phyloP scores from a whole-genome alignment of 1,140 invertebrate species.

The Pinna nobilis region DNA sequence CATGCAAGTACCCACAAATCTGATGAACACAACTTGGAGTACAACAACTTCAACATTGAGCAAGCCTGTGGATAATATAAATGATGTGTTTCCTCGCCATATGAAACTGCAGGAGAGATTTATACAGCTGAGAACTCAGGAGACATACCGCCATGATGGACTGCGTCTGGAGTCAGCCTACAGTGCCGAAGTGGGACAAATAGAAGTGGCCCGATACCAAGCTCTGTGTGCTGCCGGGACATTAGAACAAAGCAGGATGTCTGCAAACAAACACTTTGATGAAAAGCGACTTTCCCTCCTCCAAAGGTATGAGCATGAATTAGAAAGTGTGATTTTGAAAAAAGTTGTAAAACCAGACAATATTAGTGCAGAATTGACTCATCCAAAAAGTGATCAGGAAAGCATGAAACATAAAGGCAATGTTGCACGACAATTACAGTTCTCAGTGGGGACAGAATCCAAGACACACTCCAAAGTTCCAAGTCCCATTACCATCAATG shows the following conservation, averaged over 20 bases:
- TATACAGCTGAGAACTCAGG: constrained; percentile 19
- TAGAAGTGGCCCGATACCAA: constrained; percentile 51
- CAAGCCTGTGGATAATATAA: constrained; percentile 15
- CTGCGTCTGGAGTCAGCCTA: constrained; percentile 39
- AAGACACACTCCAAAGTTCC: background rate
- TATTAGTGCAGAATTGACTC: background rate
- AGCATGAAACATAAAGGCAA: background rate
- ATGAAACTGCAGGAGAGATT: constrained; percentile 46
- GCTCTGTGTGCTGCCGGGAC: constrained; percentile 43
- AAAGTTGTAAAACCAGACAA: background rate
- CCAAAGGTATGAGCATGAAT: constrained; percentile 2
- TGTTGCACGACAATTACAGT: background rate
- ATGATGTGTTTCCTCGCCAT: constrained; percentile 37
- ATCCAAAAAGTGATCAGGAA: background rate
- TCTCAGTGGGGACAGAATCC: background rate
- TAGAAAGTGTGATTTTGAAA: constrained; percentile 5
- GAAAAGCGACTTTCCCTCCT: constrained; percentile 40
- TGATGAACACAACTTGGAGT: constrained; percentile 37
- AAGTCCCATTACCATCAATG: background rate
- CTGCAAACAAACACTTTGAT: constrained; percentile 47
- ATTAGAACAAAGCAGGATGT: constrained; percentile 10
- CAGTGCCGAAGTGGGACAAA: constrained; percentile 43
- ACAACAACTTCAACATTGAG: constrained; percentile 4
- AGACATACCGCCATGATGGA: constrained; percentile 3
- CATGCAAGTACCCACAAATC: constrained; percentile 45